These are phyloP conservation scores for Alexandromys fortis DNA, from an alignment of 2,113 vertebrate species.

Conservation along the genomic window DNA sequence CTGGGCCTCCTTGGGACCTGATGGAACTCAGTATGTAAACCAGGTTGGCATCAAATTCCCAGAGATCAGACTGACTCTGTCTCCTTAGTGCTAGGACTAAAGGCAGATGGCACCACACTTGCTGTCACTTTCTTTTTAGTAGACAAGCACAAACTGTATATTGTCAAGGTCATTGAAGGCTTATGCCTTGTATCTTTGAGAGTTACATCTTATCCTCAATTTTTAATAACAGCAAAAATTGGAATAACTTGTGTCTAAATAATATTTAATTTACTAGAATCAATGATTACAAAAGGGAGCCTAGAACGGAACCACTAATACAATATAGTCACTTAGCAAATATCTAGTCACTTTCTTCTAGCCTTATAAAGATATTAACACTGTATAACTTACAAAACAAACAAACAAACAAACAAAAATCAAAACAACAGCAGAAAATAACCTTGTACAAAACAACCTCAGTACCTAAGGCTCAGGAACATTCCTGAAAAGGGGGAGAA, in stretches of 20 bases:
- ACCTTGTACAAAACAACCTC: not conserved
- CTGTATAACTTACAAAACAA: not conserved
- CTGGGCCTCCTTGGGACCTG: not conserved
- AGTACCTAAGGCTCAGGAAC: not conserved
- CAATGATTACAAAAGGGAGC: not conserved
- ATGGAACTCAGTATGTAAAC: not conserved
- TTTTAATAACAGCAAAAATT: not conserved
- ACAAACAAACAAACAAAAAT: not conserved
- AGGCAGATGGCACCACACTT: not conserved
- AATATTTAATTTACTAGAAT: not conserved
- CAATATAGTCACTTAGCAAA: not conserved
- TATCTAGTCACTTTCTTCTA: not conserved
- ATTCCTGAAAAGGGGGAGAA: not conserved
- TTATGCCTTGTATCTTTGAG: not conserved
- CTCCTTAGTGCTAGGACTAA: not conserved
- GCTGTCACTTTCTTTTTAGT: not conserved
- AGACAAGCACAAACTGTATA: not conserved
- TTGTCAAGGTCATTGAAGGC: not conserved
- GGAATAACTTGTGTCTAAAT: not conserved
- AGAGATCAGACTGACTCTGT: not conserved
- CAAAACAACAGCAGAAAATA: not conserved
- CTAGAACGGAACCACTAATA: not conserved
- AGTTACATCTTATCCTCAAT: not conserved
- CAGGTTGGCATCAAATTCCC: not conserved
- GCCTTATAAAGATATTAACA: not conserved